A percentile compares a stretch with the other conserved stretches of the same genome.
These are phyloP conservation scores for Celastrina argiolus DNA, from an alignment of 2,888 invertebrate species.

Conservation along the genomic window DNA sequence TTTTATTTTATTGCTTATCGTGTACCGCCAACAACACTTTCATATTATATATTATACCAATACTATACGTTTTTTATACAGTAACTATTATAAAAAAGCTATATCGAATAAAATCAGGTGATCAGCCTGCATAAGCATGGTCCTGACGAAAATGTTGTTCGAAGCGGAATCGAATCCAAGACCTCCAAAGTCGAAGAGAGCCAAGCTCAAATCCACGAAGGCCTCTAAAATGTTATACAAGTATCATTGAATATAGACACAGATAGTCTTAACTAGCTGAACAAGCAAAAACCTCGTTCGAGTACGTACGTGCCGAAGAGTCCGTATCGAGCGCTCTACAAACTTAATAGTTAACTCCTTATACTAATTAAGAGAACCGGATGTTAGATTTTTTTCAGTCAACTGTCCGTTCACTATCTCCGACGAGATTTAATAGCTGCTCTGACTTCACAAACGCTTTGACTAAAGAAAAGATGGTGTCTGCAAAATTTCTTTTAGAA, in stretches of 20 bases:
- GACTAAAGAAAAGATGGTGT: background rate
- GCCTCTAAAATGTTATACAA: background rate
- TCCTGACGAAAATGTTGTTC: too few relatives aligned
- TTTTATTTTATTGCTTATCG: too few relatives aligned
- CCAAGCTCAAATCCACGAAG: too few relatives aligned
- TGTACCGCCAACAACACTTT: too few relatives aligned
- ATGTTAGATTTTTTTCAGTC: background rate
- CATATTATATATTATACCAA: too few relatives aligned
- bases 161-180: too few relatives aligned
- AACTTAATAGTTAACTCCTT: constrained; percentile 4
- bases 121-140: too few relatives aligned
- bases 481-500: too few relatives aligned
- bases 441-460: background rate
- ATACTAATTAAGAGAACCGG: constrained; percentile 10
- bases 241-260: constrained; percentile 2
- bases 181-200: too few relatives aligned
- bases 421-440: background rate
- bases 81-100: too few relatives aligned
- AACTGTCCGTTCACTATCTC: background rate
- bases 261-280: constrained; percentile 14
- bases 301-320: constrained; percentile 17
- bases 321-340: constrained; percentile 6
- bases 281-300: constrained; percentile 8
- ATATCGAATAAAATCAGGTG: too few relatives aligned
- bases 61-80: too few relatives aligned